Conservation (phyloP, 2,113 vertebrate species). For the Percina caprodes region DNA sequence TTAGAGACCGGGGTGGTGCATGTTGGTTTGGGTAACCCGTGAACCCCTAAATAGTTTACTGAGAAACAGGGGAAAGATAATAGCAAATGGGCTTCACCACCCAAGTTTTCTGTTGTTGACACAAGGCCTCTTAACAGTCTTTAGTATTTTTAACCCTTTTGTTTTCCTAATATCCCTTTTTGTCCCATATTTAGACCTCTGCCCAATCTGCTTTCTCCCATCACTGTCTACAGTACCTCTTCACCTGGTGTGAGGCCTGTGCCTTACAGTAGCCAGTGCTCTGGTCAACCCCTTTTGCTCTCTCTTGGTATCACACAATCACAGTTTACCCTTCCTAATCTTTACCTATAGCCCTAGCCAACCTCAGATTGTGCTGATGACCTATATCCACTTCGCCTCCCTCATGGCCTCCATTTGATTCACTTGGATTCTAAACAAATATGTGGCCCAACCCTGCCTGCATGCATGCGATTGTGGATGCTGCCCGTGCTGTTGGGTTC, state of each 20-base stretch:
- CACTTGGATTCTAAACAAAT: conserved; percentile 30
- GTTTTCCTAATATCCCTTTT: background rate
- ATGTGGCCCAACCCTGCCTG: background rate
- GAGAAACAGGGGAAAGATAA: background rate
- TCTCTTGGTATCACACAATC: background rate
- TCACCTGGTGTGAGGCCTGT: background rate
- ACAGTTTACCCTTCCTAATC: background rate
- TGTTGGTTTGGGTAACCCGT: conserved; percentile 31
- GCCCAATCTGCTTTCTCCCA: background rate
- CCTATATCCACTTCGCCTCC: conserved; percentile 7
- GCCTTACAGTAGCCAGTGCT: conserved; percentile 5
- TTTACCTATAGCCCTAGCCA: background rate
- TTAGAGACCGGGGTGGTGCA: conserved; percentile 22
- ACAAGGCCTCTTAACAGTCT: background rate
- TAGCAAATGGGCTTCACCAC: background rate
- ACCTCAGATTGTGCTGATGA: background rate
- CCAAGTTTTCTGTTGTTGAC: conserved; percentile 14
- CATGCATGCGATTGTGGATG: conserved; percentile 11
- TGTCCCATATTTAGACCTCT: background rate
- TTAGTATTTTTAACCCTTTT: background rate
- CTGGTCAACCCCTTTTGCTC: background rate
- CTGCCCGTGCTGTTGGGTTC: conserved; percentile 15
- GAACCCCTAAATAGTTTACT: conserved; percentile 35
- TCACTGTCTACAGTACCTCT: background rate
- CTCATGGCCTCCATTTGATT: conserved; percentile 18